Evolutionary conservation across 2,888 invertebrate species (phyloP), one percentile per base, ranked within the genome.

Genomic region (Opisthograptis luteolata): DNA sequence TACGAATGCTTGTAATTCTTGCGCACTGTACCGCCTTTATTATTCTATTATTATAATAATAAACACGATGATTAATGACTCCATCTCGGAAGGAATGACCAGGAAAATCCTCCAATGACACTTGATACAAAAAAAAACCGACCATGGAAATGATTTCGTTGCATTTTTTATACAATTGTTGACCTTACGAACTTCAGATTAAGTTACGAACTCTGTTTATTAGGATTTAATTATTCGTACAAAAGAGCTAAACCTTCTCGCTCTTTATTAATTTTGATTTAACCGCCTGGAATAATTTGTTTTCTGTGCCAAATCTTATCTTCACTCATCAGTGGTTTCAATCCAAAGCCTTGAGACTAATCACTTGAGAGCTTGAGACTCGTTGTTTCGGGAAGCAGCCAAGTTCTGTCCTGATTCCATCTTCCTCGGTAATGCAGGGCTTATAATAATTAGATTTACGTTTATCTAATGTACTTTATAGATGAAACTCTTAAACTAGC

Each of bases 1-100:
- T 62, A 65, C 60, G 56, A 66, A 69, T 68, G 64, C 57, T 68
- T 67, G 63, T 46, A 47, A 63, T 66, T 62, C 55, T 60, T 63
- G 47, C 42, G 48, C 57, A 41, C 51, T 35, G 43, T 14, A 31
- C 43, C 25, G 35, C 28, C 44, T 37, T 31, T 39, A 37, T 45
- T 45, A 36, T 50, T 56, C 45, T 48, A 52, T 44, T 27, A 32
- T 44, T 22, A 39, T 25, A 27, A 47, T 42, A 42, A 42, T 32
- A 40, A 47, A 39, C 43, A 12, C 34, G 15, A 24, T 45, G 44
- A 53, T 53, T 48, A 36, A 53, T 48, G 13, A 48, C 20, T 25
- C 31, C 30, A 39, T 27, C 43, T 27, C 24, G 19, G 35, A 27
- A 53, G 24, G 25, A 19, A 15, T 12, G 28, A 54, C 42, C 48